Conservation (phyloP, 2,113 vertebrate genomes). For the Trogon melanurus region DNA sequence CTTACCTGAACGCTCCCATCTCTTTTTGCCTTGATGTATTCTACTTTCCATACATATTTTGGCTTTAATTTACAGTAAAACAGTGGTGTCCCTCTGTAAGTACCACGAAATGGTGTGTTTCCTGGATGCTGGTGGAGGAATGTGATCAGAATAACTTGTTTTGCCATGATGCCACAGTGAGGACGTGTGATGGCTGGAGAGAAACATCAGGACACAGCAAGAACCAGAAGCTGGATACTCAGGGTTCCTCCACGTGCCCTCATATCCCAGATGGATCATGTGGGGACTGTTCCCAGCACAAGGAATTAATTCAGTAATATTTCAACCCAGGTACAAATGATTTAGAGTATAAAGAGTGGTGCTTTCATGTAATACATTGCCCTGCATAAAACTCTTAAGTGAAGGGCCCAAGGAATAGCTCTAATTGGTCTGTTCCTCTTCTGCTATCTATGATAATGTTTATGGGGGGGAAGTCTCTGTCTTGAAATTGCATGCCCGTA, state of each 20-base stretch:
- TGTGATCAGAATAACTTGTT: background rate
- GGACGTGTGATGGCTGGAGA: background rate
- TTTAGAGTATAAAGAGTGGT: background rate
- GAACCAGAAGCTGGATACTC: background rate
- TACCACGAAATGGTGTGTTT: background rate
- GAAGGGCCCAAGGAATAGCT: background rate
- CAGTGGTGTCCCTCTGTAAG: background rate
- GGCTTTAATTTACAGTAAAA: background rate
- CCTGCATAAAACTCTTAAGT: background rate
- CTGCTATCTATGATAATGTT: background rate
- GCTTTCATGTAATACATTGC: constrained; percentile 4
- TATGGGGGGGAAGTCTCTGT: background rate
- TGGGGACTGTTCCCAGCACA: background rate
- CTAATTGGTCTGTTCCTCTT: background rate
- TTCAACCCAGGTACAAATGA: constrained; percentile 11
- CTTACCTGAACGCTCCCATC: background rate
- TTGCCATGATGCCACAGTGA: fast-evolving
- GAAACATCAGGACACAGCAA: background rate
- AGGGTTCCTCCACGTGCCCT: background rate
- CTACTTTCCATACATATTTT: background rate
- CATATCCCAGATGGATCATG: background rate
- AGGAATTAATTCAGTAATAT: constrained; percentile 1
- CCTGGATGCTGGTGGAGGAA: background rate
- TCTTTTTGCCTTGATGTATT: background rate
- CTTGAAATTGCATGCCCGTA: background rate